Percentiles rank a stretch among this genome's conserved stretches.
phyloP scores from a whole-genome alignment of 1,140 invertebrate genomes.

The Drosophila elegans region DNA sequence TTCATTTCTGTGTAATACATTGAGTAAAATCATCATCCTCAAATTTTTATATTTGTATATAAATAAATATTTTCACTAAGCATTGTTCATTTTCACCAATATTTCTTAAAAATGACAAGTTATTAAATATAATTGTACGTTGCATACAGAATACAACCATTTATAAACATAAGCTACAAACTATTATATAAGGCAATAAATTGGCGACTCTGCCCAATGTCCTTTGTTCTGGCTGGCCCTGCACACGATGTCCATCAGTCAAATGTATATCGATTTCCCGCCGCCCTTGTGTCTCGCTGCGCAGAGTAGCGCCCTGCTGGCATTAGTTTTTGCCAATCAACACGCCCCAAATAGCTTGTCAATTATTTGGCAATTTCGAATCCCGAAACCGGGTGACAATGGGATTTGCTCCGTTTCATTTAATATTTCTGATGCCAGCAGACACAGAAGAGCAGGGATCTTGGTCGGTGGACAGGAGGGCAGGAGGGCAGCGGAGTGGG shows the following conservation, averaged over 20 bases:
- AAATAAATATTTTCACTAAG: too few relatives aligned
- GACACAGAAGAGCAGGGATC: conserved; percentile 25
- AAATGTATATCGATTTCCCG: conserved; percentile 75
- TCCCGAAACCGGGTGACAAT: conserved; percentile 71
- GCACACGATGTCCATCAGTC: conserved; percentile 71
- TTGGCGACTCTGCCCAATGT: conserved; percentile 1
- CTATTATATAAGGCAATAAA: not conserved
- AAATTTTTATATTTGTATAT: too few relatives aligned
- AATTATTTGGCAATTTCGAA: conserved; percentile 82
- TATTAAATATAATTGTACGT: too few relatives aligned
- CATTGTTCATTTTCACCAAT: rapidly evolving
- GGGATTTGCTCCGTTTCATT: conserved; percentile 79
- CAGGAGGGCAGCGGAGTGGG: conserved; percentile 14
- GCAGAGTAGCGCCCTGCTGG: conserved; percentile 44
- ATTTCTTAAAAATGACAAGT: too few relatives aligned
- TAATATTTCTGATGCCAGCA: conserved; percentile 63
- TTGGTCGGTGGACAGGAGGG: conserved; percentile 8
- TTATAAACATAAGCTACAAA: too few relatives aligned
- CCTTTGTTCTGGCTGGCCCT: conserved; percentile 27
- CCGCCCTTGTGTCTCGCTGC: conserved; percentile 13
- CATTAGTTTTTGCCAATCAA: conserved; percentile 81
- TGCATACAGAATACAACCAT: too few relatives aligned
- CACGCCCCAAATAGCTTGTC: conserved; percentile 80
- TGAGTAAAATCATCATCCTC: too few relatives aligned
- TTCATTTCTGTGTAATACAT: too few relatives aligned